These are phyloP conservation scores for Apamea sordens DNA, from an alignment of 2,888 invertebrate genomes.

Conservation along the genomic window DNA sequence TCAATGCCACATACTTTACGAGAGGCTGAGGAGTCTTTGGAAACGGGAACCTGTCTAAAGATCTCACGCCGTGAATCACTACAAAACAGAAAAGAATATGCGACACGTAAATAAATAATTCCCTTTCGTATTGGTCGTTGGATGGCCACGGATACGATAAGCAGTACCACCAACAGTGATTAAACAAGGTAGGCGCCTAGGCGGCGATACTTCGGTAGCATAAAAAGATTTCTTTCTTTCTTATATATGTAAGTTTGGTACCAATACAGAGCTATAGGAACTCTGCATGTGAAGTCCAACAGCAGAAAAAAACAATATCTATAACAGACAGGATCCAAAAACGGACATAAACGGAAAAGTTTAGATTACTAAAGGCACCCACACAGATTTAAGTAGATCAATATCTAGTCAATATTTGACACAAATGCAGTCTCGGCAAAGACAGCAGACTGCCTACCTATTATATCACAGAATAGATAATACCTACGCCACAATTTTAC, in stretches of 20 bases:
- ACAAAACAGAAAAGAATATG: not conserved
- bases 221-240: no score
- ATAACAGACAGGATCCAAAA: not conserved
- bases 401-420: not conserved
- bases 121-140: not conserved
- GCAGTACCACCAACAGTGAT: not conserved
- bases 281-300: not conserved
- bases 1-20: not conserved
- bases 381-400: not conserved
- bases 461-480: not conserved
- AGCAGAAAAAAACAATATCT: not conserved
- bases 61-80: not conserved
- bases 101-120: not conserved
- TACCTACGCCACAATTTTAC: not conserved
- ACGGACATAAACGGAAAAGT: not conserved
- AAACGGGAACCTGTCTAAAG: not conserved
- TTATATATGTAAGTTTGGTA: not conserved
- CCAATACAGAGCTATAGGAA: not conserved
- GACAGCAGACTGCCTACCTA: not conserved
- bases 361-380: not conserved
- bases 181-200: not conserved
- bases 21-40: not conserved
- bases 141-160: not conserved
- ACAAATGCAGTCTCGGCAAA: not conserved
- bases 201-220: not conserved